A percentile compares a stretch with the other conserved stretches of the same genome.
Conservation (phyloP, 2,113 vertebrate genomes). For the Bubalus kerabau region DNA sequence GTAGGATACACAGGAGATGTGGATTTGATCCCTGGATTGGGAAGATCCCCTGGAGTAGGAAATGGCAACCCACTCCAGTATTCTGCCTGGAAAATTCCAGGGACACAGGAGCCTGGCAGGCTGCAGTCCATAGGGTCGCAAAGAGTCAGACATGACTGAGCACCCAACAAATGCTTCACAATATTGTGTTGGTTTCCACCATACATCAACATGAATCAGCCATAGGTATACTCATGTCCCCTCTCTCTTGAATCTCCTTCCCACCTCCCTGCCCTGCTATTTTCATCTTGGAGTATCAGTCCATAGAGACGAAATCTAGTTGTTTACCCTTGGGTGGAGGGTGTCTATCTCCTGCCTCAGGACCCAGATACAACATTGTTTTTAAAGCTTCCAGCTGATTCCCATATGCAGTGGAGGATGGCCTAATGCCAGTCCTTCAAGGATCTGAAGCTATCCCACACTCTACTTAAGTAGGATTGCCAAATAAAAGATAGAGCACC, state of each 20-base stretch:
- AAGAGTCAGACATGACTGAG: neutral
- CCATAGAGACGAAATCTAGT: neutral
- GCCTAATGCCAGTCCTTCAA: neutral
- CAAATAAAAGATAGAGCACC: neutral
- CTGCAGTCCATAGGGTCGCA: neutral
- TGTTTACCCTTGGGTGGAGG: neutral
- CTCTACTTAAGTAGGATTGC: neutral
- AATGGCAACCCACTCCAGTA: neutral
- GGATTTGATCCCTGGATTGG: neutral
- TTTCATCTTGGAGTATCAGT: neutral
- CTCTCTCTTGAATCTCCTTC: neutral
- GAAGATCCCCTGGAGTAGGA: neutral
- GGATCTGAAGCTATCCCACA: neutral
- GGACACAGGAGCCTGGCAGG: neutral
- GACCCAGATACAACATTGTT: neutral
- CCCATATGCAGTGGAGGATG: fast-evolving
- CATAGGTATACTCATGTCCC: neutral
- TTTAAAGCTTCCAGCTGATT: neutral
- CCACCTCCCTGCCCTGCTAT: neutral
- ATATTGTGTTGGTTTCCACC: neutral
- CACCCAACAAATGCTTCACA: neutral
- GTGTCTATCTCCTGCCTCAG: neutral
- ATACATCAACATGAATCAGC: neutral
- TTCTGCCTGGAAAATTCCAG: neutral
- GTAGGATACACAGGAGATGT: neutral